Evolutionary conservation across 2,797 vertebrate genomes (phyloP), one percentile per base, ranked within the genome.

Genomic region (Garrulus glandarius): DNA sequence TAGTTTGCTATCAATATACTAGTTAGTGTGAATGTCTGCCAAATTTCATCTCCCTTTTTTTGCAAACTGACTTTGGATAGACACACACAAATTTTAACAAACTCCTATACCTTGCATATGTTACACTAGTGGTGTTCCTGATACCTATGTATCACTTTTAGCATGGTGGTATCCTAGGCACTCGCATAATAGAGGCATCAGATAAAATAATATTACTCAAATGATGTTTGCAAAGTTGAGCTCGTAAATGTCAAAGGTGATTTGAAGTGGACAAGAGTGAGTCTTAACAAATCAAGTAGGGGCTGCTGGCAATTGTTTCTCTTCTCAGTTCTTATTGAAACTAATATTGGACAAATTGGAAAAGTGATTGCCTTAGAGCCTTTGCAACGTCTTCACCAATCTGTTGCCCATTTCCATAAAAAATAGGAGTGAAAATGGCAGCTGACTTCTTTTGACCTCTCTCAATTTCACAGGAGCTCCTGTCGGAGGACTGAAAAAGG

Each of bases 301-400:
- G 71, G 84, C 96, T 97, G 95, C 94, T 69, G 78, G 97, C 97
- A 97, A 97, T 97, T 95, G 94, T 95, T 97, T 96, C 94, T 92
- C 81, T 94, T 98, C 97, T 97, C 89, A 2, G 95, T 96, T 97
- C 96, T 97, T 93, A 95, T 92, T 97, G 97, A 98, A 97, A 97
- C 92, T 95, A 97, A 97, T 97, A 97, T 77, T 91, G 97, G 94
- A 96, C 96, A 97, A 97, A 97, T 95, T 98, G 97, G 97, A 98
- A 97, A 96, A 97, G 88, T 96, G 97, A 97, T 97, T 97, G 97
- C 97, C 94, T 97, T 97, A 97, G 93, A 96, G 86, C 96, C 88
- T 96, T 94, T 30, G 1, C 95, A 78, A 94, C 95, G 96, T 97
- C 97, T 97, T 96, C 96, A 93, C 95, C 96, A 96, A 96, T 96